Conservation (phyloP, 2,888 invertebrate species). For the Cryptocephalus moraei region DNA sequence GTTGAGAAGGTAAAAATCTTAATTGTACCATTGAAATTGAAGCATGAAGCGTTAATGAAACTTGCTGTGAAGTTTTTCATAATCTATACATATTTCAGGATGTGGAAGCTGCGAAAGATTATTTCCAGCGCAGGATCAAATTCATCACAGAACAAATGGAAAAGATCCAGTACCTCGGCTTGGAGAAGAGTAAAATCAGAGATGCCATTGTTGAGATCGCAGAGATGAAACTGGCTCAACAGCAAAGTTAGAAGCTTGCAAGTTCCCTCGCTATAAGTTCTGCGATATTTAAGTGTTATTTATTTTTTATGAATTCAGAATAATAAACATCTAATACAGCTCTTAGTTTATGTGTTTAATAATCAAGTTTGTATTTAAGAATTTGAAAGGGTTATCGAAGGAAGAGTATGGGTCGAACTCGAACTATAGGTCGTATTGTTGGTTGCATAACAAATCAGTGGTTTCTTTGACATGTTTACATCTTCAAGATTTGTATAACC, state of each 20-base stretch:
- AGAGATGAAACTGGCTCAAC: conserved; percentile 60
- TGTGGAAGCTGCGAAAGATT: conserved; percentile 74
- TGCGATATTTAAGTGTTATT: no score
- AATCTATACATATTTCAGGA: conserved; percentile 44
- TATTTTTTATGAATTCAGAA: no score
- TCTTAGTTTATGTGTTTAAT: no score
- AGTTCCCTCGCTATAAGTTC: no score
- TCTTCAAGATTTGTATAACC: no score
- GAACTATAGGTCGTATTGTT: no score
- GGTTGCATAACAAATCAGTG: no score
- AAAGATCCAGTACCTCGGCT: conserved; percentile 72
- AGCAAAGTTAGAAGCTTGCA: conserved; percentile 16
- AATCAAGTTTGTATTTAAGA: no score
- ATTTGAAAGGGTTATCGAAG: no score
- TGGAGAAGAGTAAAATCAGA: conserved; percentile 74
- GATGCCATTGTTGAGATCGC: conserved; percentile 69
- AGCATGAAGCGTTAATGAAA: not conserved
- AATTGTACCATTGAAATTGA: not conserved
- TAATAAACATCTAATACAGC: no score
- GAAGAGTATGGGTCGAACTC: no score
- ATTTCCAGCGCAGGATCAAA: conserved; percentile 82
- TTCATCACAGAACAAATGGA: conserved; percentile 93
- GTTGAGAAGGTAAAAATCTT: conserved; percentile 66
- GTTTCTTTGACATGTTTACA: no score
- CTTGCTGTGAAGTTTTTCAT: not conserved